A percentile compares a stretch with the other conserved stretches of the same genome.
Conservation (phyloP, 2,113 vertebrate genomes). For the pig (Sus scrofa) region DNA sequence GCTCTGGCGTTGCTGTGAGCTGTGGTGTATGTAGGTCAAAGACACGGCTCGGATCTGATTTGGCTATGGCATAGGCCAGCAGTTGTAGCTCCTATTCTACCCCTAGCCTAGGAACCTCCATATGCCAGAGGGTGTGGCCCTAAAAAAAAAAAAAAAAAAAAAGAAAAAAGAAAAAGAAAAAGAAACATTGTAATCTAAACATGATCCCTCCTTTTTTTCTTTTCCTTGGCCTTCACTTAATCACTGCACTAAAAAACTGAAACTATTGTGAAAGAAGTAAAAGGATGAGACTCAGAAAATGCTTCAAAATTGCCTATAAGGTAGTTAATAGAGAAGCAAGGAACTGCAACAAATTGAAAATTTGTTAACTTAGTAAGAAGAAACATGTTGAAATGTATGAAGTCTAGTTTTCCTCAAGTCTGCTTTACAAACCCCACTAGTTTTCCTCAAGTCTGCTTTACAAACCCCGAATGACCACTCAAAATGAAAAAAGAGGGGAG, state of each 20-base stretch:
- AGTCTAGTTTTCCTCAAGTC: not conserved
- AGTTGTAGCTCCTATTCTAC: too few relatives aligned
- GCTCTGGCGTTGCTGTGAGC: too few relatives aligned
- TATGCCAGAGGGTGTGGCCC: too few relatives aligned
- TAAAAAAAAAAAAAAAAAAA: not conserved
- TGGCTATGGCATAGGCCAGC: too few relatives aligned
- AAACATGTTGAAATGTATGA: not conserved
- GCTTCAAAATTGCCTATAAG: not conserved
- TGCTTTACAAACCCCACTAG: not conserved
- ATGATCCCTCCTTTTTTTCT: not conserved
- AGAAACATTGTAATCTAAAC: slow-evolving; percentile 42
- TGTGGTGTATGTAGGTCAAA: too few relatives aligned
- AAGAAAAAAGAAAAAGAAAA: not conserved
- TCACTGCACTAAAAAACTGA: slow-evolving; percentile 33
- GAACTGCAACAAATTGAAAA: not conserved
- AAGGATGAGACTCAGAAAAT: not conserved
- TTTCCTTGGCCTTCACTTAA: not conserved
- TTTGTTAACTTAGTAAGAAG: not conserved
- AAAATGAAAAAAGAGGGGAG: not conserved
- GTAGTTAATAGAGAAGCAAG: not conserved
- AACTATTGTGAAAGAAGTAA: not conserved
- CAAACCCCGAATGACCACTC: slow-evolving; percentile 8
- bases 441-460: slow-evolving; percentile 1
- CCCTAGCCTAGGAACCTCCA: too few relatives aligned
- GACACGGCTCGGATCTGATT: too few relatives aligned